A percentile compares a stretch with the other conserved stretches of the same genome.
phyloP scores from a whole-genome alignment of 2,797 vertebrate species.

The Adelosebastes latens region DNA sequence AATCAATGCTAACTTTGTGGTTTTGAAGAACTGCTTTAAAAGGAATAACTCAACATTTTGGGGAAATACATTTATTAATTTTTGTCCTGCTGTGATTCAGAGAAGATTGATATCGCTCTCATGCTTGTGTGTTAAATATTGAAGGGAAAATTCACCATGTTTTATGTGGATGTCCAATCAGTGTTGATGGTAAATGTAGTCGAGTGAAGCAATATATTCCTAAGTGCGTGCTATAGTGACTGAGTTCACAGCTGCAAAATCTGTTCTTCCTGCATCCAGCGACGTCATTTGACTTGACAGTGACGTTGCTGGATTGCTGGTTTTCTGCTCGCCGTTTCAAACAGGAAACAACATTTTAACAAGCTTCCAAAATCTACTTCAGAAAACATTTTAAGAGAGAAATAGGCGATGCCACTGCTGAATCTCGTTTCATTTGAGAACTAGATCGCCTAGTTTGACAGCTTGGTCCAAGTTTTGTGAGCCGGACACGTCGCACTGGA shows the following conservation, averaged over 20 bases:
- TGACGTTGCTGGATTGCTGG: not conserved
- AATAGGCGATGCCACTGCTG: too few species aligned
- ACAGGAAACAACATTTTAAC: too few species aligned
- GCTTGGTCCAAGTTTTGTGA: too few species aligned
- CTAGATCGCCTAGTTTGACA: too few species aligned
- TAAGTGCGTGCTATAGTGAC: not conserved
- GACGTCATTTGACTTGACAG: not conserved
- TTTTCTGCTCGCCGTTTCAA: too few species aligned
- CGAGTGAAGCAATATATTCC: not conserved
- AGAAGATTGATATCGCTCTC: not conserved
- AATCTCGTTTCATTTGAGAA: too few species aligned
- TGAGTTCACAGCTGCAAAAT: not conserved
- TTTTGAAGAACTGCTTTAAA: not conserved
- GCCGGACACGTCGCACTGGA: too few species aligned
- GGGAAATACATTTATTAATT: not conserved
- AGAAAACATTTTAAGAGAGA: too few species aligned
- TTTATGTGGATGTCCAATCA: not conserved
- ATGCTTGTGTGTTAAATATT: not conserved
- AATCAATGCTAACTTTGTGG: not conserved
- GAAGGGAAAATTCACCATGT: not conserved
- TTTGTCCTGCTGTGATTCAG: not conserved
- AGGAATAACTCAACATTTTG: not conserved
- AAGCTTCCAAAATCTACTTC: too few species aligned
- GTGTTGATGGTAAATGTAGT: not conserved
- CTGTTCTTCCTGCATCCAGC: not conserved